Evolutionary conservation across 2,888 invertebrate genomes (phyloP).

Genomic region (Strigamia crassipes): DNA sequence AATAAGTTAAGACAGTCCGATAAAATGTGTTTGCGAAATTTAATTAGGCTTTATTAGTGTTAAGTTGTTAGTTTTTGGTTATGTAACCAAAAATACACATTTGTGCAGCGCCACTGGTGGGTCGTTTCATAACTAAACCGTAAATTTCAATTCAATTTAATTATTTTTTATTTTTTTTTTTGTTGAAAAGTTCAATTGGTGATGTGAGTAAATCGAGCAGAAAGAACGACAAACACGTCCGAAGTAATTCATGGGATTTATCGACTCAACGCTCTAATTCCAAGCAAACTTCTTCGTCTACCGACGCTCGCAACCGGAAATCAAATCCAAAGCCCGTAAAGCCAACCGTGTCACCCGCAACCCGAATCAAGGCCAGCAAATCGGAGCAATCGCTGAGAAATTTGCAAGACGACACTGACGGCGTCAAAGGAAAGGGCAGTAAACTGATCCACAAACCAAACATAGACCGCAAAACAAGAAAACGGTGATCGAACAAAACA

Average conservation of each 20-base stretch:
- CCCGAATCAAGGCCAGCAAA: conserved; percentile 17
- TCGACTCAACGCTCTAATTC: background rate
- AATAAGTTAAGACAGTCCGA: too few relatives aligned
- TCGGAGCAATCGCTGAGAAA: conserved; percentile 17
- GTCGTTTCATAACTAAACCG: background rate
- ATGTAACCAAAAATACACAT: too few relatives aligned
- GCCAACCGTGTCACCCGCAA: background rate
- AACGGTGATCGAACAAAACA: background rate
- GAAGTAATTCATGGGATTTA: conserved; percentile 23
- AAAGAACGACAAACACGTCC: background rate
- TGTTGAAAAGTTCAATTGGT: background rate
- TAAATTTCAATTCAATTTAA: background rate
- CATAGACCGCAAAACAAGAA: background rate
- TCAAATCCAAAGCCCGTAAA: background rate
- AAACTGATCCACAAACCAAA: background rate
- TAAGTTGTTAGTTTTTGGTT: too few relatives aligned
- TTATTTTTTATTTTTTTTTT: background rate
- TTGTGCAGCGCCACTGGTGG: too few relatives aligned
- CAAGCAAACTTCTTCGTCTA: background rate
- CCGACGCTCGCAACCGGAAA: background rate
- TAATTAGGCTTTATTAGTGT: too few relatives aligned
- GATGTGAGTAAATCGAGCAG: background rate
- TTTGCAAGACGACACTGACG: background rate
- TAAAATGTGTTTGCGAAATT: too few relatives aligned
- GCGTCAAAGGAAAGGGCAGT: background rate